Evolutionary conservation across 2,113 vertebrate species (phyloP), one percentile per base, ranked within the genome.

Genomic region (Glaucidium brasilianum): DNA sequence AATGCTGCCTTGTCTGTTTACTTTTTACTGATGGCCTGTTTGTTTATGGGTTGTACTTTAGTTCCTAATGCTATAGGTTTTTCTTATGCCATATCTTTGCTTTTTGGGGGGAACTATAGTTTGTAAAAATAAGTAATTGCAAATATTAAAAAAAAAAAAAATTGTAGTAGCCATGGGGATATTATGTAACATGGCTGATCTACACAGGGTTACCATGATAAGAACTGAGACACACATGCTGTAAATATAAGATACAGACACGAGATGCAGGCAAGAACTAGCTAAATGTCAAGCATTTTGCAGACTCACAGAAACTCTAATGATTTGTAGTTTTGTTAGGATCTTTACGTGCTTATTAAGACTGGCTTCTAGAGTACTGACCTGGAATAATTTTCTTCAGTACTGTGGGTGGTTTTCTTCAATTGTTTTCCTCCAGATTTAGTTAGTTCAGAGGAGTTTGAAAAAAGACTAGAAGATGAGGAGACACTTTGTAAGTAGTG

Each of bases 151-250:
- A 85, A 45, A 45, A 18, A 45, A 6, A 62, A 64, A 83, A 58
- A 37, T 25, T 62, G n/a, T 59, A n/a, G 52, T 27, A 88, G 32
- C 56, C 26, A 5, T 3, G 27, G 43, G 43, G 30, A 23, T 88
- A 52, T 90, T 97, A 50, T 91, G 73, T 96, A 95, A 96, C 67
- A 21, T 45, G 64, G 55, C 85, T 95, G 95, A 85, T 80, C 69
- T 60, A 34, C 75, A 82, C 55, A 73, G 35, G 32, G 59, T 68
- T 95, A 35, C 45, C 0, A 15, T 80, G 89, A 32, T 90, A 71
- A 93, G 72, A 74, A 27, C 63, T 32, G 86, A 91, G 66, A 84
- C 66, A 89, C 11, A 84, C 25, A n/a, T 29, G 10, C 41, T 0
- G 6, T 94, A 87, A 94, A 95, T 91, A 23, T 2, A 76, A 90